A percentile compares a stretch with the other conserved stretches of the same genome.
Conservation (phyloP, 2,888 invertebrate genomes). For the Hyposoter didymator region DNA sequence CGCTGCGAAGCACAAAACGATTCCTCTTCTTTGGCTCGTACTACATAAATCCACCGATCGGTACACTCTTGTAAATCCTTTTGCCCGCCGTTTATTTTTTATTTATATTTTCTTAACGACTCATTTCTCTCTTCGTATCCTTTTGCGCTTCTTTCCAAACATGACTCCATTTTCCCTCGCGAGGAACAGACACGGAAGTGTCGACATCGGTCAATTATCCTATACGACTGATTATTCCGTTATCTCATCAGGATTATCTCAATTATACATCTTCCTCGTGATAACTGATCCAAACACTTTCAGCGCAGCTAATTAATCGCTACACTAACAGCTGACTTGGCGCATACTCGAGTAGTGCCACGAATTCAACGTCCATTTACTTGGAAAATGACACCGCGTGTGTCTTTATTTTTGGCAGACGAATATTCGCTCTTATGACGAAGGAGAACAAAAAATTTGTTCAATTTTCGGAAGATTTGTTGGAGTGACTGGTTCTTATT, state of each 20-base stretch:
- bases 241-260: constrained; percentile 51
- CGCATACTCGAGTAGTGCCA: neutral
- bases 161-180: constrained; percentile 4
- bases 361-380: neutral
- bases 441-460: neutral
- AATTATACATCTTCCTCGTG: constrained; percentile 14
- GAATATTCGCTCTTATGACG: neutral
- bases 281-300: neutral
- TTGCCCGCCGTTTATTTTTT: neutral
- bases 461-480: neutral
- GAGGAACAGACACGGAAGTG: constrained; percentile 4
- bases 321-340: neutral
- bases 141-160: constrained; percentile 23
- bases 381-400: neutral
- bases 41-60: constrained; percentile 47
- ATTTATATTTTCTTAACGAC: neutral
- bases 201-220: constrained; percentile 60
- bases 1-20: constrained; percentile 29
- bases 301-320: neutral
- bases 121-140: neutral
- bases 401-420: neutral
- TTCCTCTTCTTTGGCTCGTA: constrained; percentile 45
- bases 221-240: constrained; percentile 48
- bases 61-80: constrained; percentile 20
- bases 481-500: neutral